phyloP scores from a whole-genome alignment of 2,888 invertebrate species.

The Sycophila texana region DNA sequence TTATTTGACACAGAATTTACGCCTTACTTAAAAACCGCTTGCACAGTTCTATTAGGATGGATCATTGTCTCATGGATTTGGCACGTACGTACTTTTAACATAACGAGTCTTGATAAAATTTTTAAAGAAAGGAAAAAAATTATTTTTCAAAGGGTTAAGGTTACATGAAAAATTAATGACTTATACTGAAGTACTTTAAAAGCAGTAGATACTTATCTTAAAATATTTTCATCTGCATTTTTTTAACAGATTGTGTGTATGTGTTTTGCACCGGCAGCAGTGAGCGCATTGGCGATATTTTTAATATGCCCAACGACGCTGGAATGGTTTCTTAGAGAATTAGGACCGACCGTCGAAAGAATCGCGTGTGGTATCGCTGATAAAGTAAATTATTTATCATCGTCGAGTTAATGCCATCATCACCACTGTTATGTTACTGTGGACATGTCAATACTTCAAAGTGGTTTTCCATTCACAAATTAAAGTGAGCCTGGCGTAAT shows the following conservation, averaged over 20 bases:
- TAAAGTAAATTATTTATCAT: not conserved
- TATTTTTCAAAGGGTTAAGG: not conserved
- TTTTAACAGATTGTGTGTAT: constrained; percentile 62
- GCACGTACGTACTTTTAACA: constrained; percentile 61
- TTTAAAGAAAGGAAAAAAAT: not conserved
- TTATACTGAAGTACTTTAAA: not conserved
- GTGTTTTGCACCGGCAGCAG: constrained; percentile 62
- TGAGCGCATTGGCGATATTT: constrained; percentile 64
- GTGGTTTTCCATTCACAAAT: not conserved
- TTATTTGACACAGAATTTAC: constrained; percentile 58
- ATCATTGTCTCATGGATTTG: constrained; percentile 68
- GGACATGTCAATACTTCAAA: not conserved
- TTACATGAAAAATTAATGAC: not conserved
- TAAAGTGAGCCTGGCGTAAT: not conserved
- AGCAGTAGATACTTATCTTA: not conserved
- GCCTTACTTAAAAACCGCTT: constrained; percentile 67
- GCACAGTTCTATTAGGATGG: constrained; percentile 69
- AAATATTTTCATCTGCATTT: not conserved
- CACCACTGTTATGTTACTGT: not conserved
- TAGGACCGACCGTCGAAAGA: constrained; percentile 60
- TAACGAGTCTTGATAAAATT: not conserved
- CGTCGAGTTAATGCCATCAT: not conserved
- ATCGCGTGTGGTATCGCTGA: not conserved
- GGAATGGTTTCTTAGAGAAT: constrained; percentile 62
- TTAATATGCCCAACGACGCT: constrained; percentile 66